These are phyloP conservation scores for Tichodroma muraria DNA, from an alignment of 2,113 vertebrate genomes.

Conservation along the genomic window DNA sequence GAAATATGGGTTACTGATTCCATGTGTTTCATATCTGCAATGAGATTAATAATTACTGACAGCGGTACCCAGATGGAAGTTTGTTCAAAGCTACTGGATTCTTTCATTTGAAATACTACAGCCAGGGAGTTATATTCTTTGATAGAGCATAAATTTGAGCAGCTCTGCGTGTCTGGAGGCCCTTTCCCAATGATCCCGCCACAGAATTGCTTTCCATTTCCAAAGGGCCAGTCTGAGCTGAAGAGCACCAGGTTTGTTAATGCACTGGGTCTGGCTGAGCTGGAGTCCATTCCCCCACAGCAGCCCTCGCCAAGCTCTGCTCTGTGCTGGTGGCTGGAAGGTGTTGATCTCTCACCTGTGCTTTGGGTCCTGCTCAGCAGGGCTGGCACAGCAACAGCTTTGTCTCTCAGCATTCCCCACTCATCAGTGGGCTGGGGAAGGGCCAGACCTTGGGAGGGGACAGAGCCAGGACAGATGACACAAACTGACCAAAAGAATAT, in stretches of 20 bases:
- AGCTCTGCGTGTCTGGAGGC: neutral
- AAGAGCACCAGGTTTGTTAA: neutral
- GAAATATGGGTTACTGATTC: neutral
- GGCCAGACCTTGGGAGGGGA: neutral
- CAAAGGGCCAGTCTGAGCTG: neutral
- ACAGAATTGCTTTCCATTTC: neutral
- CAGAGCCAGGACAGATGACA: neutral
- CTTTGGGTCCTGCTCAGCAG: neutral
- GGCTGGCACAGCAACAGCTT: neutral
- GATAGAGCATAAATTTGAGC: neutral
- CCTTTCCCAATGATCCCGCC: neutral
- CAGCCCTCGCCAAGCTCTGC: neutral
- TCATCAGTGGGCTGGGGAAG: neutral
- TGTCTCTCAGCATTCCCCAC: neutral
- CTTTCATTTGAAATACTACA: neutral
- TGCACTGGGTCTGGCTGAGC: neutral
- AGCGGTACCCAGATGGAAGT: neutral
- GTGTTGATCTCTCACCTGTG: neutral
- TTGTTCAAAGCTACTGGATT: neutral
- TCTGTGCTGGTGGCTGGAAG: neutral
- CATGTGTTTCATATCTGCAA: neutral
- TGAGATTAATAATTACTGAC: neutral
- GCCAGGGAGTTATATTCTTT: neutral
- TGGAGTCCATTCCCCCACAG: neutral
- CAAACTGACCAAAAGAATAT: neutral